Evolutionary conservation across 2,113 vertebrate genomes (phyloP).

Genomic region (Corydoras sp.): DNA sequence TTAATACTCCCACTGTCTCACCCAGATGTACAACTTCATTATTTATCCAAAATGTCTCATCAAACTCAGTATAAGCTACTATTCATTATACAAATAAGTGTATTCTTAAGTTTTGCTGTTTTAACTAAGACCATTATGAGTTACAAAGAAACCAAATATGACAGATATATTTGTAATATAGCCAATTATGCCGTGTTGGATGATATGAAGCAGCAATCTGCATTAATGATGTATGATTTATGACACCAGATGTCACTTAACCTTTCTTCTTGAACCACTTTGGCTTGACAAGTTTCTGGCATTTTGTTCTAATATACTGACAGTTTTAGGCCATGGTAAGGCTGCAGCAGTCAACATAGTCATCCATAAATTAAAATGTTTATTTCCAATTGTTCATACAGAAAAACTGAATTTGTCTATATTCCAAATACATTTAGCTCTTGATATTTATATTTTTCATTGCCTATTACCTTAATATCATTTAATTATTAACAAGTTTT

Average conservation of each 20-base stretch:
- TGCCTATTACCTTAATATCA: no score
- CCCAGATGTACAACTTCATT: no score
- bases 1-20: no score
- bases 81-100: no score
- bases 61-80: no score
- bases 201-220: neutral
- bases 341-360: neutral
- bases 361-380: neutral
- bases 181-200: neutral
- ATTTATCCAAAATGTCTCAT: no score
- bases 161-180: neutral
- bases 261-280: conserved; percentile 7
- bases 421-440: no score
- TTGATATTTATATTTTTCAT: no score
- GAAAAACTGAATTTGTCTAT: neutral
- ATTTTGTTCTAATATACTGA: neutral
- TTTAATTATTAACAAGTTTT: no score
- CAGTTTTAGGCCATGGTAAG: neutral
- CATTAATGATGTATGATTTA: conserved; percentile 12
- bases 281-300: conserved; percentile 13
- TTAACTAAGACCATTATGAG: neutral
- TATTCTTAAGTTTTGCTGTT: no score
- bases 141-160: neutral
- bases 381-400: neutral
- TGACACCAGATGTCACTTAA: conserved; percentile 17